Evolutionary conservation across 2,797 vertebrate species (phyloP).

Genomic region (Acipenser ruthenus): DNA sequence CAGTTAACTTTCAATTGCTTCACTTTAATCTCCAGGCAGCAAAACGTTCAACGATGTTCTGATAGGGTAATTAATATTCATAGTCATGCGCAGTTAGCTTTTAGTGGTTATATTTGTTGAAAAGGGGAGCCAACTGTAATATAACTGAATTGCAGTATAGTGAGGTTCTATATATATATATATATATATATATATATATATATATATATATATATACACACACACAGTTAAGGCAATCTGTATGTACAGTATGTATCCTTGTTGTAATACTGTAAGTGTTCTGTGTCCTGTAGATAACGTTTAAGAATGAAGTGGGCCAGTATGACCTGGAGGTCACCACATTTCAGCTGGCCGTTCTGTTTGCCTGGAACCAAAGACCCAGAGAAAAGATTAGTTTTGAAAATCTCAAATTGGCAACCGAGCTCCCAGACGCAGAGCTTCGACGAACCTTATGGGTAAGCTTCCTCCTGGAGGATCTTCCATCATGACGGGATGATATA

Average conservation of each 20-base stretch:
- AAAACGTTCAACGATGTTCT: too few species aligned
- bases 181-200: too few species aligned
- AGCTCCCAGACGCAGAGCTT: conserved; percentile 93
- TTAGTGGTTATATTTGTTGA: too few species aligned
- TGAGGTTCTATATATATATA: too few species aligned
- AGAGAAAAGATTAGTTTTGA: conserved; percentile 97
- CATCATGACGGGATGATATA: background rate
- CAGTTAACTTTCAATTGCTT: too few species aligned
- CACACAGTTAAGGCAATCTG: background rate
- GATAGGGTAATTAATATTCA: too few species aligned
- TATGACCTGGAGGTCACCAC: conserved; percentile 97
- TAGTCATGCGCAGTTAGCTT: too few species aligned
- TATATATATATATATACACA: background rate
- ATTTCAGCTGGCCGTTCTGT: conserved; percentile 93
- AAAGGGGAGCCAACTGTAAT: too few species aligned
- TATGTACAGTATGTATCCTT: background rate
- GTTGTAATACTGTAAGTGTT: background rate
- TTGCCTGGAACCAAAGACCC: conserved; percentile 98
- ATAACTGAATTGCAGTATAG: too few species aligned
- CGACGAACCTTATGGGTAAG: conserved; percentile 92
- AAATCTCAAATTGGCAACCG: conserved; percentile 93
- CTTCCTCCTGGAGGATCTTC: background rate
- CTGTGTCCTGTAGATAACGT: conserved; percentile 74
- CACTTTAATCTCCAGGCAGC: too few species aligned
- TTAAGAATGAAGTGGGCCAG: conserved; percentile 96